Conservation (phyloP, 2,113 vertebrate genomes). For the Vanacampus margaritifer region DNA sequence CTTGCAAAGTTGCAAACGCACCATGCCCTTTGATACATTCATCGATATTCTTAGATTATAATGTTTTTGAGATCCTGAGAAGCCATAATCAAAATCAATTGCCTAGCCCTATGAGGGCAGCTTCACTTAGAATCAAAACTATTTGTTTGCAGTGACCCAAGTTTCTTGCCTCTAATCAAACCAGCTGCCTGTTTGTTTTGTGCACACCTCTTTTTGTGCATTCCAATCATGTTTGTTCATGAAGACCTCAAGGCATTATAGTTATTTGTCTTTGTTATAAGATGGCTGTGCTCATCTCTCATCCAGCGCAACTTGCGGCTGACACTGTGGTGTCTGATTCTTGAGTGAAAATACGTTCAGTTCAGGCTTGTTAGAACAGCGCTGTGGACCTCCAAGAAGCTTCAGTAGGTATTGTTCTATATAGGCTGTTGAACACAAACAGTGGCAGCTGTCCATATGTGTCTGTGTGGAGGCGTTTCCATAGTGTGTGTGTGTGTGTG, state of each 20-base stretch:
- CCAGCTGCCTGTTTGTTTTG: background rate
- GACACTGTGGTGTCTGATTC: constrained; percentile 6
- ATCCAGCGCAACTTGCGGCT: background rate
- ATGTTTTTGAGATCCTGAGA: too few species aligned
- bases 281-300: constrained; percentile 23
- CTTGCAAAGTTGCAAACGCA: too few species aligned
- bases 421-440: constrained; percentile 44
- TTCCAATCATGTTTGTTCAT: constrained; percentile 1
- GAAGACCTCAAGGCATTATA: constrained; percentile 23
- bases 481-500: constrained; percentile 30
- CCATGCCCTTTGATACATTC: too few species aligned
- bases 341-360: constrained; percentile 12
- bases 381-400: constrained; percentile 15
- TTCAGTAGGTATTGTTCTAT: constrained; percentile 47
- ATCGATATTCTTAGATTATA: too few species aligned
- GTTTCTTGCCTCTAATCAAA: background rate
- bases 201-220: background rate
- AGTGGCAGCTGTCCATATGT: constrained; percentile 60
- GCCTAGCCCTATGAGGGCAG: too few species aligned
- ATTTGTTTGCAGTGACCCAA: background rate
- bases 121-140: too few species aligned
- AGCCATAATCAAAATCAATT: too few species aligned
- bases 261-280: constrained; percentile 24
- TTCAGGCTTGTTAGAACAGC: constrained; percentile 18
- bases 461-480: constrained; percentile 47